Evolutionary conservation across 2,797 vertebrate species (phyloP).

Genomic region (Gymnoscopelus braueri): DNA sequence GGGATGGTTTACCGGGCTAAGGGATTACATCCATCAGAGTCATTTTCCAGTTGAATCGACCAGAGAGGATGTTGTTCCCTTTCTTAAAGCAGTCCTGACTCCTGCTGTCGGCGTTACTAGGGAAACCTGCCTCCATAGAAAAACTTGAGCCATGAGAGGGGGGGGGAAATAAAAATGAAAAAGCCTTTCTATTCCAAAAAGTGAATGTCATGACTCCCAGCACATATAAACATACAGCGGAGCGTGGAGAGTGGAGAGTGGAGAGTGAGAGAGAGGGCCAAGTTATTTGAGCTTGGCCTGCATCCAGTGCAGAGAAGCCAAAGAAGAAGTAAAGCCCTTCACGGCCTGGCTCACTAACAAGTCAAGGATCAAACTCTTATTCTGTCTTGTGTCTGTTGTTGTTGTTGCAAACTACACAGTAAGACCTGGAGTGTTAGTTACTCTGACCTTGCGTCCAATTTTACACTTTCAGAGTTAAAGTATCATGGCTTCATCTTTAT

Average conservation of each 20-base stretch:
- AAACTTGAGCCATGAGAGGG: slow-evolving; percentile 28
- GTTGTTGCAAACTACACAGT: too few species aligned
- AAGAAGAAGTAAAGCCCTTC: slow-evolving; percentile 46
- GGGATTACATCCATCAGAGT: slow-evolving; percentile 1
- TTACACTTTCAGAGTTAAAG: too few species aligned
- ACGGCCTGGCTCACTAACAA: slow-evolving; percentile 54
- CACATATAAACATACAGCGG: slow-evolving; percentile 59
- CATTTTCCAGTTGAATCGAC: slow-evolving; percentile 6
- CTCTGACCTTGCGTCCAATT: too few species aligned
- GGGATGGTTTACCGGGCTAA: background rate
- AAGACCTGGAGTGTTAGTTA: too few species aligned
- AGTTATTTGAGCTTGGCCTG: slow-evolving; percentile 62
- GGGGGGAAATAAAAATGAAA: background rate
- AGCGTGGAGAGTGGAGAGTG: slow-evolving; percentile 24
- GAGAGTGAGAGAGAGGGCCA: slow-evolving; percentile 14
- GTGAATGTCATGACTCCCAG: slow-evolving; percentile 36
- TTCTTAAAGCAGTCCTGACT: slow-evolving; percentile 28
- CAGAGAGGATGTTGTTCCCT: slow-evolving; percentile 6
- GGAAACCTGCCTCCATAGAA: slow-evolving; percentile 38
- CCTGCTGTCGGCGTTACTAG: slow-evolving; percentile 41
- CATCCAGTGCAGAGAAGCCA: slow-evolving; percentile 41
- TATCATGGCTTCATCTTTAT: too few species aligned
- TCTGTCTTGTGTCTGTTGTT: too few species aligned
- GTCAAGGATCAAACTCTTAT: slow-evolving; percentile 1
- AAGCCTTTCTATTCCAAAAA: slow-evolving; percentile 3